Evolutionary conservation across 2,113 vertebrate genomes (phyloP).

Genomic region (Pipa parva): DNA sequence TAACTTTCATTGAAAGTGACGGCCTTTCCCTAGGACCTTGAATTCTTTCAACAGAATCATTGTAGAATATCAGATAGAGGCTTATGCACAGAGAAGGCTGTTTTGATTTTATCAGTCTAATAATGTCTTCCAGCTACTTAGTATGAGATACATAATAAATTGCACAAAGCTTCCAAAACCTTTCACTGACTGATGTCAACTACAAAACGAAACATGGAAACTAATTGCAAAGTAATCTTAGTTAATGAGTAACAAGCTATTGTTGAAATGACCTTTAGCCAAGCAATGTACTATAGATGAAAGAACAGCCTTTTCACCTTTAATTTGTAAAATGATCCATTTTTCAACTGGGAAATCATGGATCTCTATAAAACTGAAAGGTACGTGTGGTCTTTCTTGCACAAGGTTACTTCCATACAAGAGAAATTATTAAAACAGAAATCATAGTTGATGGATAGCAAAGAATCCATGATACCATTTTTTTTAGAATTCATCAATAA

Average conservation of each 20-base stretch:
- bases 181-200: conserved; percentile 3
- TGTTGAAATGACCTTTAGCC: not conserved
- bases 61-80: conserved; percentile 15
- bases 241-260: not conserved
- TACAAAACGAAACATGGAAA: conserved; percentile 1
- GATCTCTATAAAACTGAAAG: no score
- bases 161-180: conserved; percentile 3
- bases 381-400: no score
- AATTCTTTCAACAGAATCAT: conserved; percentile 25
- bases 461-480: no score
- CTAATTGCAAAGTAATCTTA: conserved; percentile 2
- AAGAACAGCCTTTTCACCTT: not conserved
- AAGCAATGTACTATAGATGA: not conserved
- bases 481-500: no score
- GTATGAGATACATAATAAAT: conserved; percentile 12
- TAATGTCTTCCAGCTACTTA: conserved; percentile 14
- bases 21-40: not conserved
- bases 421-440: no score
- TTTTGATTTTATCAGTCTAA: conserved; percentile 25
- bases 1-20: not conserved
- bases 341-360: no score
- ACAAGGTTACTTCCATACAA: no score
- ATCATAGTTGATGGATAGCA: no score
- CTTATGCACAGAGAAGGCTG: not conserved
- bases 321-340: not conserved